A percentile compares a stretch with the other conserved stretches of the same genome.
These are phyloP conservation scores for Syngnathus floridae DNA, from an alignment of 2,113 vertebrate genomes.

Conservation along the genomic window DNA sequence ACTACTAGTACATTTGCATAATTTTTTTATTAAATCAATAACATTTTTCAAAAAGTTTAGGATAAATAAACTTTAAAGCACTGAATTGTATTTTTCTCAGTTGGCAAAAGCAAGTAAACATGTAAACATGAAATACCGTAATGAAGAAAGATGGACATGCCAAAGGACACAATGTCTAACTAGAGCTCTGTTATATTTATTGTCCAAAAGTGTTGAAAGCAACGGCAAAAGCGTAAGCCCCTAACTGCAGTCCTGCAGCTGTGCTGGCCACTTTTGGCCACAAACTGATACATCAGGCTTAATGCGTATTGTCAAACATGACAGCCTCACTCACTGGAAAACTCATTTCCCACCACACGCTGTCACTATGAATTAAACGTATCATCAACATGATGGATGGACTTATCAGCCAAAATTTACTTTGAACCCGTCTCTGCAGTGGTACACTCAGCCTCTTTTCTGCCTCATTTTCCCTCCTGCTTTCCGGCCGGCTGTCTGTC, in stretches of 20 bases:
- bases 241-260: slow-evolving; percentile 31
- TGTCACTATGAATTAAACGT: slow-evolving; percentile 65
- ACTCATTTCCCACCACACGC: slow-evolving; percentile 53
- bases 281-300: slow-evolving; percentile 59
- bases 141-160: no score
- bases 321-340: slow-evolving; percentile 64
- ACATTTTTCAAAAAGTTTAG: no score
- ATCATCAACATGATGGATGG: slow-evolving; percentile 72
- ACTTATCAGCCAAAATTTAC: slow-evolving; percentile 66
- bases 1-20: no score
- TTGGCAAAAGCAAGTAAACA: no score
- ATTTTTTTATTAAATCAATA: no score
- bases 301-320: slow-evolving; percentile 62
- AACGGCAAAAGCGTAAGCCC: neutral
- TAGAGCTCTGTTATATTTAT: no score
- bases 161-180: no score
- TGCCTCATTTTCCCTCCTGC: slow-evolving; percentile 8
- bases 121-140: no score
- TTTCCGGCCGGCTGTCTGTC: slow-evolving; percentile 10
- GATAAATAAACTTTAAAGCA: no score
- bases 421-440: slow-evolving; percentile 62
- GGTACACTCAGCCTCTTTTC: slow-evolving; percentile 49
- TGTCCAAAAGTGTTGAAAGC: neutral
- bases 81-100: no score
- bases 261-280: slow-evolving; percentile 33